Evolutionary conservation across 2,888 invertebrate genomes (phyloP), one percentile per base, ranked within the genome.

Genomic region (Pteria penguin): DNA sequence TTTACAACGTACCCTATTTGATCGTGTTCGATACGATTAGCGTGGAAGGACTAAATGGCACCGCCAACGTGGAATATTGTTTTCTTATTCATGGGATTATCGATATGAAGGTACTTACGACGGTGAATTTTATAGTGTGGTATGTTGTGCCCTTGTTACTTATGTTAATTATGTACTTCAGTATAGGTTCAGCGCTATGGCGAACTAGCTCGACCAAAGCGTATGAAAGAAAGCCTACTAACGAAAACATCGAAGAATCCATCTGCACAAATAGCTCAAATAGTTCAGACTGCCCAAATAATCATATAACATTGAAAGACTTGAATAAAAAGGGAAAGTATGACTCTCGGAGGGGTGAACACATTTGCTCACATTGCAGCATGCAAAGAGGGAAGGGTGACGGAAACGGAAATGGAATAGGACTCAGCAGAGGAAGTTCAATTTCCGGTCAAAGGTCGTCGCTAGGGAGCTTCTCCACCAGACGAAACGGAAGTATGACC

Each of bases 181-280:
- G 95, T 86, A 97, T 97, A 72, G 97, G 96, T 2, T 94, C 96
- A 29, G 95, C 96, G 0, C 93, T 97, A 54, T 97, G 97, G 97
- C 88, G 95, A 94, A 92, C 91, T 1, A 36, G 72, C 14, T 60
- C 72, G 4, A 36, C 58, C n/a, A 26, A 58, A 22, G 36, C 32
- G 2, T 24, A 24, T 18, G 45, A 65, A 58, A 26, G 22, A n/a
- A 57, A 32, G n/a, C n/a, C 29, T 4, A 26, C n/a, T 22, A 22
- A 26, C 29, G 66, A 72, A 24, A 52, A 24, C 4, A 54, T 29
- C 3, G 72, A 72, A 2, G 60, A 72, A 58, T 72, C 65, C 5
- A 29, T 33, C 22, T 72, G 58, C 31, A 72, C 72, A 0, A 66
- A 55, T 26, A 72, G 72, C 32, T 66, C 72, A 22, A 55, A 52